phyloP scores from a whole-genome alignment of 2,888 invertebrate genomes.

The Andrena bicolor region DNA sequence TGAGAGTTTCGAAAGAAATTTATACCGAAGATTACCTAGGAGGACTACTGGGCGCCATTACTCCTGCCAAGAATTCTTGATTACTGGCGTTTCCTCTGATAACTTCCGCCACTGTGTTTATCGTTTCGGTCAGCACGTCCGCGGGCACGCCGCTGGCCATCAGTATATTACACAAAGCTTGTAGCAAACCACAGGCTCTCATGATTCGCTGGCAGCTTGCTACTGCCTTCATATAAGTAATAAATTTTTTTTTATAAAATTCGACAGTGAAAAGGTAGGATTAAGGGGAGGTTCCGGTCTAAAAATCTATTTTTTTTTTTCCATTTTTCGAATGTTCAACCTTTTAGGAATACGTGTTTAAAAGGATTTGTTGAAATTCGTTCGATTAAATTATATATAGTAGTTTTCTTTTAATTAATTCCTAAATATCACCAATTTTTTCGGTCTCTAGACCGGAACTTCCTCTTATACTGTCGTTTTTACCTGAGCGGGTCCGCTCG shows the following conservation, averaged over 20 bases:
- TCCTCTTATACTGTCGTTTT: conserved; percentile 86
- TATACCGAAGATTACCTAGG: conserved; percentile 87
- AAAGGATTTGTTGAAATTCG: too few species aligned
- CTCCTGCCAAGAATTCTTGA: conserved; percentile 95
- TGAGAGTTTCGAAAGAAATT: too few species aligned
- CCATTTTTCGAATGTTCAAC: too few species aligned
- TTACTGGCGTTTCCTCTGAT: conserved; percentile 95
- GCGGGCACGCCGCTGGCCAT: conserved; percentile 99
- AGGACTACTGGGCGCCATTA: conserved; percentile 96
- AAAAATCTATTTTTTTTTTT: too few species aligned
- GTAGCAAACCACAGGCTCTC: conserved; percentile 93
- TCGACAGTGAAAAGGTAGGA: too few species aligned
- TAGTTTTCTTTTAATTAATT: too few species aligned
- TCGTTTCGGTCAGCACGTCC: conserved; percentile 97
- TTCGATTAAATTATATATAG: too few species aligned
- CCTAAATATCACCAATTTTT: too few species aligned
- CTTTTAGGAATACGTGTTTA: too few species aligned
- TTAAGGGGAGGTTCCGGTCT: too few species aligned
- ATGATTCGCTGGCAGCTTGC: conserved; percentile 94
- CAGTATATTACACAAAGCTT: conserved; percentile 94
- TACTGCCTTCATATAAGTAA: conserved; percentile 75
- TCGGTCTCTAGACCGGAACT: too few species aligned
- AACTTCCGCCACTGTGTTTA: conserved; percentile 97
- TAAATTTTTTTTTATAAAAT: neutral
- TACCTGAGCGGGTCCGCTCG: conserved; percentile 95